Conservation (phyloP, 2,888 invertebrate genomes). For the Nomada fucata region DNA sequence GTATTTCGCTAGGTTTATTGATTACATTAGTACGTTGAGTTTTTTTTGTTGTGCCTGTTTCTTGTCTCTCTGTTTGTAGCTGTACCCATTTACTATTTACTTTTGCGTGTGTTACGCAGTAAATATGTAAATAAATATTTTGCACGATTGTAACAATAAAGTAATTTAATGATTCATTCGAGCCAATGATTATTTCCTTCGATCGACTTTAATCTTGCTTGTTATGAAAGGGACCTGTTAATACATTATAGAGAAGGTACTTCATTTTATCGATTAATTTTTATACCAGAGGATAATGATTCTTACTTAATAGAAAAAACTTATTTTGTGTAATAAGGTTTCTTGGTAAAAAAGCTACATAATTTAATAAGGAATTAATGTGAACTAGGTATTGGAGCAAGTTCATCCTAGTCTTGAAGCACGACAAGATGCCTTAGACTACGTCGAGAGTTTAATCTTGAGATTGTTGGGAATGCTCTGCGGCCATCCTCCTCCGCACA, state of each 20-base stretch:
- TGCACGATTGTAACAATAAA: neutral
- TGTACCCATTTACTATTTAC: too few relatives aligned
- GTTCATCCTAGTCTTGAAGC: slow-evolving; percentile 94
- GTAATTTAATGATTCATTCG: neutral
- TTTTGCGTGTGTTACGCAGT: too few relatives aligned
- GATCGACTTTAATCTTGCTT: neutral
- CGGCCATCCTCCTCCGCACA: slow-evolving; percentile 92
- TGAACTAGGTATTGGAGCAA: slow-evolving; percentile 92
- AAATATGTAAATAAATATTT: neutral
- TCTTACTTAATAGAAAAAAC: too few relatives aligned
- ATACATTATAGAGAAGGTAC: neutral
- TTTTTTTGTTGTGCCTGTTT: too few relatives aligned
- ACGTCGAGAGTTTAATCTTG: slow-evolving; percentile 96
- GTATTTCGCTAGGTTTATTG: too few relatives aligned
- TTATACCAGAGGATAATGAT: neutral
- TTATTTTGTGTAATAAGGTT: neutral
- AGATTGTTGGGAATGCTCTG: slow-evolving; percentile 95
- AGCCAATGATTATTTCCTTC: neutral
- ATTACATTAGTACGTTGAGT: too few relatives aligned
- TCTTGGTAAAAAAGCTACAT: too few relatives aligned
- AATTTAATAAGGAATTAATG: neutral
- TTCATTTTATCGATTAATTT: too few relatives aligned
- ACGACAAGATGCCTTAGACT: slow-evolving; percentile 95
- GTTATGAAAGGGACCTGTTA: too few relatives aligned
- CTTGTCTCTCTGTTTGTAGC: too few relatives aligned